phyloP scores from a whole-genome alignment of 2,113 vertebrate species.

The Megaceryle maxima region DNA sequence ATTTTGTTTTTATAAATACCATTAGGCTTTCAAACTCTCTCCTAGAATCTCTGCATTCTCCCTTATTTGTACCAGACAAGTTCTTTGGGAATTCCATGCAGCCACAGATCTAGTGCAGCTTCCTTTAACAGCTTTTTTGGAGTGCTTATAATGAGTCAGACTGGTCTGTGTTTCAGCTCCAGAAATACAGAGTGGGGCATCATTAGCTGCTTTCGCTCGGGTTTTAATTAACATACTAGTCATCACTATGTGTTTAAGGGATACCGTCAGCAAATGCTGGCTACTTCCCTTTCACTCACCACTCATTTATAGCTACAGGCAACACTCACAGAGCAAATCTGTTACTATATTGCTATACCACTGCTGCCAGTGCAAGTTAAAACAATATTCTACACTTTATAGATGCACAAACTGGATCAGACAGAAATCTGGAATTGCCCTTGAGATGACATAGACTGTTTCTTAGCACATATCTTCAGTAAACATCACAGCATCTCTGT shows the following conservation, averaged over 20 bases:
- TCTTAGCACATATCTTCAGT: fast-evolving
- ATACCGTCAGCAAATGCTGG: neutral
- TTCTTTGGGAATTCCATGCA: neutral
- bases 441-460: fast-evolving
- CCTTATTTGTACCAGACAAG: fast-evolving
- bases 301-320: neutral
- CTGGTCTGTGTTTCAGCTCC: neutral
- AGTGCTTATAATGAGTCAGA: neutral
- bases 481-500: neutral
- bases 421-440: neutral
- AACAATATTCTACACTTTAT: neutral
- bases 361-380: neutral
- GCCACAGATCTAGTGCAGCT: neutral
- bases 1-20: neutral
- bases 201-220: neutral
- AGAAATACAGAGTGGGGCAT: neutral
- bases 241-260: neutral
- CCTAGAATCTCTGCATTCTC: neutral
- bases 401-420: neutral
- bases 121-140: neutral
- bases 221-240: neutral
- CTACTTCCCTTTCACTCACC: neutral
- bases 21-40: neutral
- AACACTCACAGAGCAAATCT: neutral
- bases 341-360: neutral